These are phyloP conservation scores for Xyrauchen texanus DNA, from an alignment of 2,113 vertebrate species.

Conservation along the genomic window DNA sequence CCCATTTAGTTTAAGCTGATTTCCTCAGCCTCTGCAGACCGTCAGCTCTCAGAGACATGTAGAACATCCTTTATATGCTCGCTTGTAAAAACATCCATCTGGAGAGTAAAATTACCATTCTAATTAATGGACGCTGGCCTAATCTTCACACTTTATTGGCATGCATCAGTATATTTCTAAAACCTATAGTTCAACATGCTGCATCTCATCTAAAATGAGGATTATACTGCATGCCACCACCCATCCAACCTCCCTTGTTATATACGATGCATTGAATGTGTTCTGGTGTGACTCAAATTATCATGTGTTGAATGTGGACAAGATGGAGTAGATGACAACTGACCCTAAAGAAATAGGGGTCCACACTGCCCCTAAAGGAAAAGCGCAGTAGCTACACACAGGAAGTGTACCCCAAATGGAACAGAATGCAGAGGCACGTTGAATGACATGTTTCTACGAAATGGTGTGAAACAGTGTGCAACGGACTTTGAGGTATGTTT, in stretches of 20 bases:
- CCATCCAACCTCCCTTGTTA: background rate
- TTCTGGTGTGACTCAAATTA: too few relatives aligned
- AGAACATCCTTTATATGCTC: constrained; percentile 34
- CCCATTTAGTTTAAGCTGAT: constrained; percentile 41
- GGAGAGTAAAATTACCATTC: constrained; percentile 47
- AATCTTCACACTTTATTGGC: constrained; percentile 42
- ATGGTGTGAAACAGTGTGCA: too few relatives aligned
- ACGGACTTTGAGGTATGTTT: too few relatives aligned
- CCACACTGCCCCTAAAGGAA: too few relatives aligned
- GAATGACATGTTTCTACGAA: too few relatives aligned
- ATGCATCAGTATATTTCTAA: constrained; percentile 8
- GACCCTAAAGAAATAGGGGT: too few relatives aligned
- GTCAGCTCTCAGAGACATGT: constrained; percentile 6
- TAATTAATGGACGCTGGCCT: constrained; percentile 46
- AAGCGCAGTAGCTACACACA: too few relatives aligned
- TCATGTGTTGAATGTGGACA: too few relatives aligned
- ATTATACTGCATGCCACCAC: background rate
- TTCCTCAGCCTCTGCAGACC: constrained; percentile 26
- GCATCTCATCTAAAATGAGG: background rate
- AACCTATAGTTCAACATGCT: background rate
- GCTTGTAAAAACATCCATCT: constrained; percentile 41
- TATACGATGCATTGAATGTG: background rate
- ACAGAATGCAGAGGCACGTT: too few relatives aligned
- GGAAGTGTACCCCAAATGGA: too few relatives aligned
- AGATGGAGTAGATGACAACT: too few relatives aligned